Evolutionary conservation across 53 echinoderm and acorn worm species (phyloP), one percentile per base, ranked within the genome.

Genomic region (Astropecten irregularis): DNA sequence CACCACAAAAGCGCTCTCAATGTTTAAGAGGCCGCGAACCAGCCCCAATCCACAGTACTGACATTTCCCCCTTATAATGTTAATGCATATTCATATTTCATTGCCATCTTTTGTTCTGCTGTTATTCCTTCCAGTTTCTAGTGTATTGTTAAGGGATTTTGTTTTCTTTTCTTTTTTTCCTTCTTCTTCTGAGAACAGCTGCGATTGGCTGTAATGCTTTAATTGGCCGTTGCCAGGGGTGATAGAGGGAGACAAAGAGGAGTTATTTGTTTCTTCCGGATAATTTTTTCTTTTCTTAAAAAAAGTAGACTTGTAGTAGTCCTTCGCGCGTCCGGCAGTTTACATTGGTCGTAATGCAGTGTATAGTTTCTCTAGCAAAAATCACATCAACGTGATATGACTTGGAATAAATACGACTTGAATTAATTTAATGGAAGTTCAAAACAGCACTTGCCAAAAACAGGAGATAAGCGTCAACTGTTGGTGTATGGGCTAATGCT

Each of bases 111-210:
- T 62, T 79, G 79, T 62, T 57, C 25, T 28, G 61, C 25, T 79
- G 79, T 79, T 79, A 44, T 79, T 62, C 47, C 21, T 62, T 42
- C 42, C 11, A 42, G 42, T 42, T 42, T 42, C 31, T 25, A 47
- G 61, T 79, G 79, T 62, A 46, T 79, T 79, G 61, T 18, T 79
- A 61, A 49, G 48, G 79, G 79, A 62, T 44, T 42, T 62, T n/a
- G n/a, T n/a, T n/a, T n/a, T n/a, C n/a, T n/a, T n/a, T n/a, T n/a
- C n/a, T n/a, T n/a, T n/a, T n/a, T n/a, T n/a, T n/a, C n/a, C n/a
- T n/a, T n/a, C n/a, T n/a, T n/a, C n/a, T 79, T 79, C 60, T 79
- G 16, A 79, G 79, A 79, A 61, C 79, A 79, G 79, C 79, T 61
- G 61, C 61, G 46, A 79, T 79, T 61, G 79, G 79, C 47, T 11